Conservation (phyloP, 2,113 vertebrate species). For the Zosterops pallidus region DNA sequence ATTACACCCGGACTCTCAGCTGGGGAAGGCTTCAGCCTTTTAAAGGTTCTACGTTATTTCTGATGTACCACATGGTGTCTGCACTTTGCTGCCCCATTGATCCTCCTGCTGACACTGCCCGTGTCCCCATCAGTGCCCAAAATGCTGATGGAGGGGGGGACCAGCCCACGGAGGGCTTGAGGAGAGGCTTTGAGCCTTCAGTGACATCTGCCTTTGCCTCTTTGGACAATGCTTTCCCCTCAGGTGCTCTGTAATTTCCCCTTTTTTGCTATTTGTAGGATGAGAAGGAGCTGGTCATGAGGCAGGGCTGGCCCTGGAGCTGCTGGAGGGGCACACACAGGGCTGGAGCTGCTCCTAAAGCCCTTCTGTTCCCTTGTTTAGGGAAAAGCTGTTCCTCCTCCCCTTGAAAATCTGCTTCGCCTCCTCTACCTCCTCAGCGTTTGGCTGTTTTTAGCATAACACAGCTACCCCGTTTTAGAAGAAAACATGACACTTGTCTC, state of each 20-base stretch:
- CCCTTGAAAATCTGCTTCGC: slow-evolving; percentile 33
- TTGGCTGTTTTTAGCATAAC: slow-evolving; percentile 4
- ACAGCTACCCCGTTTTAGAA: background rate
- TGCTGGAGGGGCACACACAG: fast-evolving
- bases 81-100: fast-evolving
- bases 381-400: slow-evolving; percentile 19
- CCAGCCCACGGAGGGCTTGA: fast-evolving
- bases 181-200: background rate
- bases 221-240: background rate
- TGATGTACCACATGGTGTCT: background rate
- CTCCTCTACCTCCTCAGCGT: slow-evolving; percentile 11
- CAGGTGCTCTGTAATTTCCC: background rate
- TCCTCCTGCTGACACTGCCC: background rate
- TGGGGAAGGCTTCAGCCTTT: background rate
- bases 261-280: background rate
- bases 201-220: background rate
- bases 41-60: background rate
- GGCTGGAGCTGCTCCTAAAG: background rate
- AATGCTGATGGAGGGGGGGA: background rate
- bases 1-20: fast-evolving
- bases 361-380: background rate
- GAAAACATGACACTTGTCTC: background rate
- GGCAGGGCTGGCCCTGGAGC: background rate
- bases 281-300: fast-evolving
- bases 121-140: background rate